Evolutionary conservation across 2,797 vertebrate genomes (phyloP).

Genomic region (Lepidocolaptes lacrymiger): DNA sequence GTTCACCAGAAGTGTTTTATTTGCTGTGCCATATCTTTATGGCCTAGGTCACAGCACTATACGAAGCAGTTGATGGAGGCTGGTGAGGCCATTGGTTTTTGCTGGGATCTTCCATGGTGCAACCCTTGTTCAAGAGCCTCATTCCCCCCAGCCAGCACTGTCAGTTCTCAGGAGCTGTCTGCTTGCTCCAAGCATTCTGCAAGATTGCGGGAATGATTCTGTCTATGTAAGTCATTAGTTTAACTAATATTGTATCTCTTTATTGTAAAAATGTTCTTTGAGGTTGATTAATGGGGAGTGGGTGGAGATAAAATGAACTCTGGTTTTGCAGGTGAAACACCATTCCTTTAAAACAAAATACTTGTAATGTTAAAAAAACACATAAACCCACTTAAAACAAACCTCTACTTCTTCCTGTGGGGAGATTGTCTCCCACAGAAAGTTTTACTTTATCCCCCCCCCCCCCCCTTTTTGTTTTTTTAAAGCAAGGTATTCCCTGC

Average conservation of each 20-base stretch:
- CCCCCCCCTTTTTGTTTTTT: accelerated
- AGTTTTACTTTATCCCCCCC: not conserved
- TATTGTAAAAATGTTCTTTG: slow-evolving; percentile 56
- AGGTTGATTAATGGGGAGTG: slow-evolving; percentile 55
- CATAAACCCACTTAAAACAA: slow-evolving; percentile 61
- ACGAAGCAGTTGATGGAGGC: accelerated
- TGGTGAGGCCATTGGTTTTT: not conserved
- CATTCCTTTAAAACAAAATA: slow-evolving; percentile 64
- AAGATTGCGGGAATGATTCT: not conserved
- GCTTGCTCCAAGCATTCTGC: not conserved
- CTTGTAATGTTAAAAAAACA: not conserved
- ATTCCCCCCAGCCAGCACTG: accelerated
- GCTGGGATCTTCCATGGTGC: not conserved
- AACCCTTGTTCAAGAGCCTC: not conserved
- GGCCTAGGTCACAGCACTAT: not conserved
- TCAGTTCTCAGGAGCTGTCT: slow-evolving; percentile 33
- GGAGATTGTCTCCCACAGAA: slow-evolving; percentile 37
- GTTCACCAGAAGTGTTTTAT: not conserved
- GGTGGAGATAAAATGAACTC: slow-evolving; percentile 65
- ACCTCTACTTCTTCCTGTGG: slow-evolving; percentile 49
- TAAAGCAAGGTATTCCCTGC: not conserved
- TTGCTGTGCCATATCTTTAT: not conserved
- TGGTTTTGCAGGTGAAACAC: slow-evolving; percentile 66
- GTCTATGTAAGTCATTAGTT: slow-evolving; percentile 49
- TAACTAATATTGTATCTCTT: slow-evolving; percentile 63